Conservation (phyloP, 2,888 invertebrate species). For the Lepidocyrtoides sp. region DNA sequence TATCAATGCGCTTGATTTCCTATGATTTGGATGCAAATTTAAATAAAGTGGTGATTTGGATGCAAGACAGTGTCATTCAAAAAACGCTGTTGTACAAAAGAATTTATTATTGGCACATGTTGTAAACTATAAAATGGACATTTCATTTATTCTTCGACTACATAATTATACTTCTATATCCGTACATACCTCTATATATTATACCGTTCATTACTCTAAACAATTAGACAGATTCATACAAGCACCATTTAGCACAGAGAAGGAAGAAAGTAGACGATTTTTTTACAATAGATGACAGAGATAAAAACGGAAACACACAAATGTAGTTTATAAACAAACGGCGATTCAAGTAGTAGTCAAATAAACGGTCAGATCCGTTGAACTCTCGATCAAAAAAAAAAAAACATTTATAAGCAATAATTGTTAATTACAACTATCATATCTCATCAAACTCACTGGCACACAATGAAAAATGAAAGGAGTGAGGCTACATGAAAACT, state of each 20-base stretch:
- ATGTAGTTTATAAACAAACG: background rate
- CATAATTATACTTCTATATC: no score
- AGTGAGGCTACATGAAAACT: background rate
- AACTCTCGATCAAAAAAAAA: no score
- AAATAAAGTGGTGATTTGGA: constrained; percentile 1
- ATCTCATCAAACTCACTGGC: constrained; percentile 37
- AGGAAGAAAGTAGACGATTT: background rate
- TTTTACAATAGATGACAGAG: background rate
- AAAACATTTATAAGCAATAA: background rate
- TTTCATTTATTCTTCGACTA: constrained; percentile 5
- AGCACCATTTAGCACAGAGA: background rate
- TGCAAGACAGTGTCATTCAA: background rate
- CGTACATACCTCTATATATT: no score
- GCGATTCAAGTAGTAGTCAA: no score
- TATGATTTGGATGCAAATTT: no score
- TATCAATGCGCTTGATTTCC: background rate
- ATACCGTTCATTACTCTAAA: background rate
- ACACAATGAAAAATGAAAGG: background rate
- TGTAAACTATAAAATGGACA: constrained; percentile 47
- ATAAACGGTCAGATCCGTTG: no score
- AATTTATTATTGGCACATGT: constrained; percentile 73
- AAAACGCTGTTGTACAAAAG: constrained; percentile 22
- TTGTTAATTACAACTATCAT: no score
- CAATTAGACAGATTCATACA: constrained; percentile 33
- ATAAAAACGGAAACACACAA: background rate